Evolutionary conservation across 1,140 invertebrate genomes (phyloP), one percentile per base, ranked within the genome.

Genomic region (Chrysoperla carnea): DNA sequence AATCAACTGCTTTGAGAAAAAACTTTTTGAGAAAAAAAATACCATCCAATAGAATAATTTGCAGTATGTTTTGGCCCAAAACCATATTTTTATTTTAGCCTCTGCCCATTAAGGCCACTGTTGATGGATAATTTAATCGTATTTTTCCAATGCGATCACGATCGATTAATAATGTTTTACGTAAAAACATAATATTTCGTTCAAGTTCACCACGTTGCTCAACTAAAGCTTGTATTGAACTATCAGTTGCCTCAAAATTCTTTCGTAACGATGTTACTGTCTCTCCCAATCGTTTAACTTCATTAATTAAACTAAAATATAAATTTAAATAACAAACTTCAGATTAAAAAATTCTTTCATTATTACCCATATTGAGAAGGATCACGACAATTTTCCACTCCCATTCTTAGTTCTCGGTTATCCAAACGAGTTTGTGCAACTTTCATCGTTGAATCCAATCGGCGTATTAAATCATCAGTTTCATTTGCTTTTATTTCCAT

Each of bases 391-490:
- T 68, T 80, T 59, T 85, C 81, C 7, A 81, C 73, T 35, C 74
- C 65, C 12, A 76, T 76, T 31, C 75, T 61, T 41, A 67, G 66
- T 35, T 63, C 60, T 46, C 81, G 67, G 50, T 82, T 79, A 50
- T 80, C 69, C 41, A 87, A 62, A 47, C 81, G 69, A 0, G 81
- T 84, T 59, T 85, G 81, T 12, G 79, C 80, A 17, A 81, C 68
- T 56, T 84, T 84, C 70, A 83, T 74, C 3, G 76, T 72, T 7
- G 69, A 61, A 50, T 84, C 78, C 53, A 83, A 69, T 50, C 72
- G 72, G 43, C 66, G 64, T 2, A 81, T 66, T 23, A 23, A 23
- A 23, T 23, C 1, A 70, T 70, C 27, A 59, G 60, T 42, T 73
- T 66, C 12, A 84, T 23, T 23, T 2, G 17, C 17, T 23, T 23